Evolutionary conservation across 2,888 invertebrate genomes (phyloP), one percentile per base, ranked within the genome.

Genomic region (Lochmaea crataegi): DNA sequence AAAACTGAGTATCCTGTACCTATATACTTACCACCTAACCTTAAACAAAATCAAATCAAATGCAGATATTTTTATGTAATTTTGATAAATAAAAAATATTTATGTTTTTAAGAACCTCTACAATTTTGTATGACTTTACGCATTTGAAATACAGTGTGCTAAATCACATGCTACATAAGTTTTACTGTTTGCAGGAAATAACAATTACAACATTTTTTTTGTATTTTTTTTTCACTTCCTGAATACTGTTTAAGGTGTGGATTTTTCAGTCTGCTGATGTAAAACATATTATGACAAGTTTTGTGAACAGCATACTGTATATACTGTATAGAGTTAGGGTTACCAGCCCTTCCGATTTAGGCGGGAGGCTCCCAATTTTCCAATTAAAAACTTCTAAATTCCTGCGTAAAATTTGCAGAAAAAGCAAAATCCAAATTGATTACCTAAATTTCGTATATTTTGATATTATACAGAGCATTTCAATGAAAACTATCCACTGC

Each of bases 31-130:
- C 16, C 18, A 18, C 9, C 18, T 53, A 53, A 53, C 53, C n/a
- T n/a, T 14, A 9, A 53, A 53, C 16, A 14, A 51, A 53, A 18
- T 18, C 18, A 53, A n/a, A 53, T 16, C 1, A 53, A 53, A 58
- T 32, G 38, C 42, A 63, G 42, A 63, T 63, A 63, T 63, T 63
- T 63, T 63, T 63, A 22, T 63, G 42, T 41, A 63, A 42, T 63
- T 41, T 63, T 63, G 9, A 42, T 42, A 63, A 42, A 60, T 60
- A 32, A n/a, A 41, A 63, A 18, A 9, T 3, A 41, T 18, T 41
- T 18, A 63, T 63, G 16, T 63, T 63, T 63, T 41, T 32, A 58
- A 58, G 6, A 41, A 18, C 42, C 11, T 61, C 11, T 61, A 61
- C 61, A 38, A 14, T 63, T 63, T 42, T 63, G 61, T 42, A 41